Evolutionary conservation across 2,888 invertebrate species (phyloP), one percentile per base, ranked within the genome.

Genomic region (Coenonympha arcania): DNA sequence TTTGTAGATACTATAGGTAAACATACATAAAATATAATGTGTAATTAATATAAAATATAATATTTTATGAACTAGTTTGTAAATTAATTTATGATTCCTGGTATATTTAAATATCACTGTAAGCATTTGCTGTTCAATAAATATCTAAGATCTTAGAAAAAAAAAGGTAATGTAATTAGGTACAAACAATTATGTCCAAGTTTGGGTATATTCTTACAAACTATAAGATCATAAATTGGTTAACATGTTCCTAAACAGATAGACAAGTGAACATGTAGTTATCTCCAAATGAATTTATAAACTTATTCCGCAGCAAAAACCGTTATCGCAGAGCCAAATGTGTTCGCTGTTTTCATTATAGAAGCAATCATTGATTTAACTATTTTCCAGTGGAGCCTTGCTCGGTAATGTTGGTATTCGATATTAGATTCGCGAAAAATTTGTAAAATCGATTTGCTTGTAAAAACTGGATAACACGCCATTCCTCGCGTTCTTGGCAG

Each of bases 301-400:
- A 31, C 28, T 30, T 43, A 54, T 24, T 24, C 40, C 22, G 18
- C 11, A 3, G 33, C 36, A 40, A 47, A 53, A 50, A 40, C 11
- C 16, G 11, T 28, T 30, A 40, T 33, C 19, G 9, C 8, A 22
- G 24, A 47, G 24, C 46, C 47, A 50, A 50, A 50, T 50, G 46
- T 6, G 40, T 45, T 24, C 18, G 30, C 15, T 28, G 28, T 48
- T 52, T 52, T 49, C 43, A 49, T 49, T 43, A 49, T 8, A 43
- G 36, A 39, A 43, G 49, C 36, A 36, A 49, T 49, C 43, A 43
- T 30, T 39, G 42, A 49, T 49, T 49, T 49, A 49, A 36, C 36
- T 43, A 37, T 34, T 30, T 43, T 43, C 30, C 31, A 43, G 22
- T 30, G 13, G n/a, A 43, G 31, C 8, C 48, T 11, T 8, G 11